phyloP scores from a whole-genome alignment of 92 coral and sea anemone genomes.

The Actinostola sp. region DNA sequence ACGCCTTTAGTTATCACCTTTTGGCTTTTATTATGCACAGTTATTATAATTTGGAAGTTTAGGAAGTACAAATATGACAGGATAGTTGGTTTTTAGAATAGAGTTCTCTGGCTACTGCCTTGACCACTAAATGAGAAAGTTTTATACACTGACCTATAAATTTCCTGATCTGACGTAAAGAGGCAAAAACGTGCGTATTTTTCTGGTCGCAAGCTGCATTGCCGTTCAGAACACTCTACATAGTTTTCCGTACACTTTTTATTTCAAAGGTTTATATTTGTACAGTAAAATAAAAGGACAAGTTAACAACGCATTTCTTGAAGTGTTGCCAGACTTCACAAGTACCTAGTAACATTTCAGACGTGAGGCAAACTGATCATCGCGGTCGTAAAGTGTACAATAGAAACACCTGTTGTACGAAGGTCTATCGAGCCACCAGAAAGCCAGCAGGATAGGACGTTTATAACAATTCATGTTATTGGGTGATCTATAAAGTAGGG shows the following conservation, averaged over 20 bases:
- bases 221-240: too few relatives aligned
- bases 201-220: too few relatives aligned
- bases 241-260: too few relatives aligned
- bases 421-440: not conserved
- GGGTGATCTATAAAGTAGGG: too few relatives aligned
- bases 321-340: not conserved
- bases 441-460: not conserved
- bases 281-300: too few relatives aligned
- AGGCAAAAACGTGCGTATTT: conserved; percentile 10
- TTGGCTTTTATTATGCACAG: too few relatives aligned
- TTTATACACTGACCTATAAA: too few relatives aligned
- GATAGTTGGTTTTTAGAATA: not conserved
- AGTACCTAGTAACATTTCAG: not conserved
- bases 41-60: too few relatives aligned
- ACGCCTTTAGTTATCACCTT: conserved; percentile 29
- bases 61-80: conserved; percentile 19
- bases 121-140: too few relatives aligned
- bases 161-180: conserved; percentile 15
- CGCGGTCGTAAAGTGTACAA: conserved; percentile 1
- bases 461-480: not conserved
- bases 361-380: too few relatives aligned
- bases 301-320: conserved; percentile 14
- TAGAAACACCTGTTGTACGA: conserved; percentile 7
- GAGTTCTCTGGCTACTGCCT: too few relatives aligned
- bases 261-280: too few relatives aligned